Percentiles rank a stretch among this genome's conserved stretches.
Evolutionary conservation across 1,140 invertebrate species (phyloP).

Genomic region (Stratiolaelaps scimitus): DNA sequence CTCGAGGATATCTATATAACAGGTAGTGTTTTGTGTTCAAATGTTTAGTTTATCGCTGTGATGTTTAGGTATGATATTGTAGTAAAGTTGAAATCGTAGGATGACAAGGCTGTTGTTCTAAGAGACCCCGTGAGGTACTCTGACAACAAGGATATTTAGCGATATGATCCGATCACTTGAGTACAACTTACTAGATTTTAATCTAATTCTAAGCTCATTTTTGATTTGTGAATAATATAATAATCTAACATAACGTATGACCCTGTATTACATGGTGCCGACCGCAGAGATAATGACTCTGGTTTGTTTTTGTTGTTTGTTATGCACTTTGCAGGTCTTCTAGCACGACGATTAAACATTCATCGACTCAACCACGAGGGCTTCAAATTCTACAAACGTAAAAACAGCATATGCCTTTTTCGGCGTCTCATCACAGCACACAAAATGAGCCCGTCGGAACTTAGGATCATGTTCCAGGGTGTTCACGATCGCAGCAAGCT

Average conservation of each 20-base stretch:
- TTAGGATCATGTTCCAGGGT: constrained; percentile 31
- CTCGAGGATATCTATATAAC: constrained; percentile 45
- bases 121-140: too few species aligned
- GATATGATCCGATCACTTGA: too few species aligned
- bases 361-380: constrained; percentile 33
- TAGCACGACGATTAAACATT: constrained; percentile 30
- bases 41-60: too few species aligned
- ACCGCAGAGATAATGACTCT: neutral
- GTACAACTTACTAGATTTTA: too few species aligned
- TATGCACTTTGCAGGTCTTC: constrained; percentile 3
- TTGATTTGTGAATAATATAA: too few species aligned
- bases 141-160: too few species aligned
- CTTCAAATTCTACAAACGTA: constrained; percentile 35
- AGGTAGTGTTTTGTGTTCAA: constrained; percentile 33
- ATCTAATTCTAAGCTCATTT: too few species aligned
- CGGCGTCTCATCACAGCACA: constrained; percentile 34
- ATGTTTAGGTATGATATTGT: too few species aligned
- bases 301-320: neutral
- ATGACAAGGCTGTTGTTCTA: too few species aligned
- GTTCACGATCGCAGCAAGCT: constrained; percentile 32
- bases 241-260: neutral
- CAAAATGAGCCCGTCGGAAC: constrained; percentile 33
- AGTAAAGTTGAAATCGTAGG: too few species aligned
- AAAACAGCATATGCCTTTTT: constrained; percentile 33
- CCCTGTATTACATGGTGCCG: neutral